A percentile compares a stretch with the other conserved stretches of the same genome.
Conservation (phyloP, 1,140 invertebrate genomes). For the Agraylea sexmaculata region DNA sequence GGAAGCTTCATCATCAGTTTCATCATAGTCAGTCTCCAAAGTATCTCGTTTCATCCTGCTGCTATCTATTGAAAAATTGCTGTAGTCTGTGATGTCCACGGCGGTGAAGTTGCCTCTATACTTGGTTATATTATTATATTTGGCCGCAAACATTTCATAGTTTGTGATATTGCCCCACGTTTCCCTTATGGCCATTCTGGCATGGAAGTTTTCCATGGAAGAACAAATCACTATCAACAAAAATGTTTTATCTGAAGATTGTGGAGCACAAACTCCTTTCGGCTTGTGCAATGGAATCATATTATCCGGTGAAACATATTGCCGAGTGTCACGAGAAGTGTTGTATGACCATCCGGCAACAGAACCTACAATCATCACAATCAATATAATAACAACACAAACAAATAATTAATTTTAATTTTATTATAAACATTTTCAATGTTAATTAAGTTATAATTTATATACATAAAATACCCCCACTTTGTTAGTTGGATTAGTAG, state of each 20-base stretch:
- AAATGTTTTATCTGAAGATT: conserved; percentile 35
- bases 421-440: neutral
- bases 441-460: neutral
- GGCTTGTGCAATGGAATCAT: conserved; percentile 54
- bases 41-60: conserved; percentile 6
- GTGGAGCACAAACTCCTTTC: conserved; percentile 42
- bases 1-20: too few relatives aligned
- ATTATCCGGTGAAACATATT: conserved; percentile 58
- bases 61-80: conserved; percentile 11
- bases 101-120: conserved; percentile 11
- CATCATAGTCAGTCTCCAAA: conserved; percentile 6
- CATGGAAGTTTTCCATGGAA: conserved; percentile 51
- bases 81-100: conserved; percentile 13
- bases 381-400: neutral
- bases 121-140: conserved; percentile 22
- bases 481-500: neutral
- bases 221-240: conserved; percentile 66
- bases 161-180: conserved; percentile 65
- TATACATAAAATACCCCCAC: neutral
- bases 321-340: conserved; percentile 54
- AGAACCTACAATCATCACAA: conserved; percentile 44
- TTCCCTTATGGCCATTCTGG: conserved; percentile 58
- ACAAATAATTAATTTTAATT: conserved; percentile 3
- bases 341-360: conserved; percentile 60
- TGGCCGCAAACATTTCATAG: conserved; percentile 34